These are phyloP conservation scores for Peribatodes rhomboidaria DNA, from an alignment of 2,888 invertebrate genomes.

Conservation along the genomic window DNA sequence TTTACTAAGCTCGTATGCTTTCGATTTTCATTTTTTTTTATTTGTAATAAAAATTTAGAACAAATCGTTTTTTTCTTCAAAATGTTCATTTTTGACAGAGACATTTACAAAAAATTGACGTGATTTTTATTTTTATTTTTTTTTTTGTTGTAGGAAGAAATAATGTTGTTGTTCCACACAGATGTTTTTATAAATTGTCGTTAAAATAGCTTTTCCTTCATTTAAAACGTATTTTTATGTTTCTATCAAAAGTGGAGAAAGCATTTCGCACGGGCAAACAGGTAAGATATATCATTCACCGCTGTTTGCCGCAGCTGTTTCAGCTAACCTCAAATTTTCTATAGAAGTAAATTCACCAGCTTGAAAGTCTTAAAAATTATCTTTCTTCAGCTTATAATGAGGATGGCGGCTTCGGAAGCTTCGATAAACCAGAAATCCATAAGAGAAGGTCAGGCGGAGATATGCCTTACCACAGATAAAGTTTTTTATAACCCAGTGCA, in stretches of 20 bases:
- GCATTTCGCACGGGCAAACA: background rate
- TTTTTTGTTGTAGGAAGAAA: background rate
- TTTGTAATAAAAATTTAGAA: too few relatives aligned
- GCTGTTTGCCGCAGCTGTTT: background rate
- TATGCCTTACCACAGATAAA: slow-evolving; percentile 89
- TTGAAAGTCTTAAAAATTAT: background rate
- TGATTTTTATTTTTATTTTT: background rate
- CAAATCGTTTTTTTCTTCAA: too few relatives aligned
- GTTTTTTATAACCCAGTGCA: slow-evolving; percentile 99
- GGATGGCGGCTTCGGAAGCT: slow-evolving; percentile 63
- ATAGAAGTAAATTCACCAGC: slow-evolving; percentile 22
- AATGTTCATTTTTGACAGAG: too few relatives aligned
- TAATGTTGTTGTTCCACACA: too few relatives aligned
- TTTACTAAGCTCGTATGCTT: too few relatives aligned
- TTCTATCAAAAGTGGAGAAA: background rate
- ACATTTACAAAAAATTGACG: background rate
- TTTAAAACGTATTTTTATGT: background rate
- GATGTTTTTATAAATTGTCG: too few relatives aligned
- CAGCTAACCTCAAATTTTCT: slow-evolving; percentile 27
- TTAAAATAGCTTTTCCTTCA: too few relatives aligned
- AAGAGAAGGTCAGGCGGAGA: slow-evolving; percentile 93
- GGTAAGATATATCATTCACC: background rate
- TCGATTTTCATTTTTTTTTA: too few relatives aligned
- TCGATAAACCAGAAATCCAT: slow-evolving; percentile 71
- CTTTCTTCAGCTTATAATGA: slow-evolving; percentile 56